Conservation (phyloP, 2,797 vertebrate genomes). For the Hippopotamyrus pictus region DNA sequence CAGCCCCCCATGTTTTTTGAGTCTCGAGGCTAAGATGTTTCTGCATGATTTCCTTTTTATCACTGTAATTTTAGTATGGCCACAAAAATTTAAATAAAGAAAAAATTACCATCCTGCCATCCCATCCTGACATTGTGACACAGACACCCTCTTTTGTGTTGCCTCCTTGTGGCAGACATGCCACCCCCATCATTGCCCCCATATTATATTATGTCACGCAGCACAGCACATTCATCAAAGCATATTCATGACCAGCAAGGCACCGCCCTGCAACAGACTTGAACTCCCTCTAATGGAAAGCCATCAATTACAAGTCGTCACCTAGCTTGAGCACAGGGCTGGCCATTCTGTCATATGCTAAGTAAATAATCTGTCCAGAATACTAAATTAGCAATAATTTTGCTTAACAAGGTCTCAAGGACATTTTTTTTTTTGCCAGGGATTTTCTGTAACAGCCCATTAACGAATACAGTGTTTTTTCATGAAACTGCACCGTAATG, state of each 20-base stretch:
- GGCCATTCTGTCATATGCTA: background rate
- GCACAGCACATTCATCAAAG: background rate
- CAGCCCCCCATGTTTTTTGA: background rate
- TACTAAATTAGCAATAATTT: background rate
- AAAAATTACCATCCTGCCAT: background rate
- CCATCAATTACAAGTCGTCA: background rate
- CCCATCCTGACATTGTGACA: background rate
- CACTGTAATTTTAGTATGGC: background rate
- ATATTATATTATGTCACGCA: background rate
- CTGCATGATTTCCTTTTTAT: background rate
- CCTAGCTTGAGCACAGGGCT: background rate
- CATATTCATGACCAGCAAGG: background rate
- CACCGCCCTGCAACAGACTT: background rate
- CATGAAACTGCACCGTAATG: background rate
- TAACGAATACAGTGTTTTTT: background rate
- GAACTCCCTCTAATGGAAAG: background rate
- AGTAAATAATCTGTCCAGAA: background rate
- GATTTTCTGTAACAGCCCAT: background rate
- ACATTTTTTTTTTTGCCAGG: background rate
- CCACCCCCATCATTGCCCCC: background rate
- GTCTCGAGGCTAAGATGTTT: background rate
- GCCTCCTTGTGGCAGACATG: background rate
- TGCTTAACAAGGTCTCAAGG: background rate
- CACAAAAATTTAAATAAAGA: background rate
- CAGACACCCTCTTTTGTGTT: background rate